Conservation (phyloP, 2,888 invertebrate genomes). For the Perizoma affinitatum region DNA sequence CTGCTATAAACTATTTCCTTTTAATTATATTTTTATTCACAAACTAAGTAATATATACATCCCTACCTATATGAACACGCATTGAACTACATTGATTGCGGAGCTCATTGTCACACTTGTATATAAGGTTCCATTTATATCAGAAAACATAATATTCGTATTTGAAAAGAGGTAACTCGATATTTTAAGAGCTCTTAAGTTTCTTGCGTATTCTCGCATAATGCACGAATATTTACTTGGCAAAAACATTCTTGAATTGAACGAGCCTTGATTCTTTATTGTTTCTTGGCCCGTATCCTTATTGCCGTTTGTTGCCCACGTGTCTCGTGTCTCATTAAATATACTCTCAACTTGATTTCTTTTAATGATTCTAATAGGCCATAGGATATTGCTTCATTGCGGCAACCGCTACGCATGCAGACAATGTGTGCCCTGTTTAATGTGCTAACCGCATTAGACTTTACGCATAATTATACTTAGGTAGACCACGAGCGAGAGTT, state of each 20-base stretch:
- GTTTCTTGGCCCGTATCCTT: slow-evolving; percentile 39
- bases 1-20: too few species aligned
- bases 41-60: too few species aligned
- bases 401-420: slow-evolving; percentile 22
- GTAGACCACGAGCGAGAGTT: slow-evolving; percentile 20
- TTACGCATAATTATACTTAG: slow-evolving; percentile 6
- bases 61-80: too few species aligned
- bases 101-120: too few species aligned
- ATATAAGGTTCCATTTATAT: too few species aligned
- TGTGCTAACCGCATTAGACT: slow-evolving; percentile 21
- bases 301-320: slow-evolving; percentile 32
- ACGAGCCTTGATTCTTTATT: slow-evolving; percentile 45
- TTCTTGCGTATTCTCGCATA: slow-evolving; percentile 24
- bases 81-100: too few species aligned
- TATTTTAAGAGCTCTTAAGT: slow-evolving; percentile 5
- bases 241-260: slow-evolving; percentile 47
- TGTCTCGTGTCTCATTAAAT: slow-evolving; percentile 25
- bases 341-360: slow-evolving; percentile 41
- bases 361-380: slow-evolving; percentile 33
- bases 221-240: slow-evolving; percentile 28
- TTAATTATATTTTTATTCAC: too few species aligned
- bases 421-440: slow-evolving; percentile 8
- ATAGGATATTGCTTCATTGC: slow-evolving; percentile 27
- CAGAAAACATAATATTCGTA: not conserved
- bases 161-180: not conserved